A percentile compares a stretch with the other conserved stretches of the same genome.
These are phyloP conservation scores for Drosophila prostipennis DNA, from an alignment of 2,888 invertebrate genomes.

Conservation along the genomic window DNA sequence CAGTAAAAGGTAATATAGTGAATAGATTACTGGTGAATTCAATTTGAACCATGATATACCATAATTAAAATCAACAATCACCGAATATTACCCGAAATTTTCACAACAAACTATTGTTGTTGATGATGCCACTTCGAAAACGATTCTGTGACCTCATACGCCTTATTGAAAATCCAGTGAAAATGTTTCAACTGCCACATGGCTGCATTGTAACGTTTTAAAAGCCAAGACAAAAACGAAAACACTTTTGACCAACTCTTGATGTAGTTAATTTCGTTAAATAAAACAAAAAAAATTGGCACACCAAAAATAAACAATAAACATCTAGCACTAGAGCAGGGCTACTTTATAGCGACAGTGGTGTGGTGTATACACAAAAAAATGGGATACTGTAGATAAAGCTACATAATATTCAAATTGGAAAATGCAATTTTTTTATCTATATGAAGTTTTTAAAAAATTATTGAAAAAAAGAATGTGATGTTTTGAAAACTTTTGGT, in stretches of 20 bases:
- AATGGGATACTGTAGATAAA: neutral
- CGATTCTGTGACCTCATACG: slow-evolving; percentile 65
- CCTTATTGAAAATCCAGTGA: slow-evolving; percentile 41
- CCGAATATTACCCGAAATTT: neutral
- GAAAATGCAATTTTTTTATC: too few species aligned
- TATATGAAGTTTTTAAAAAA: too few species aligned
- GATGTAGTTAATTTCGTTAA: slow-evolving; percentile 72
- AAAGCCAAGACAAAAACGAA: slow-evolving; percentile 10
- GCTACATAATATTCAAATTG: too few species aligned
- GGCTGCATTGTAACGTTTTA: slow-evolving; percentile 15
- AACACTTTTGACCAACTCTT: slow-evolving; percentile 70
- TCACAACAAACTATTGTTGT: slow-evolving; percentile 38
- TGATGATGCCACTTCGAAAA: slow-evolving; percentile 53
- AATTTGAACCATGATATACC: neutral
- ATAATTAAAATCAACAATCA: neutral
- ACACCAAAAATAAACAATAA: slow-evolving; percentile 74
- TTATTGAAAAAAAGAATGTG: too few species aligned
- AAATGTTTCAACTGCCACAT: slow-evolving; percentile 58
- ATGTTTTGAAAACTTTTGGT: too few species aligned
- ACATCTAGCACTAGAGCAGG: slow-evolving; percentile 44
- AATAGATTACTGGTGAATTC: too few species aligned
- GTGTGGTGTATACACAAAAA: slow-evolving; percentile 2
- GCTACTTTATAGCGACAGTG: slow-evolving; percentile 41
- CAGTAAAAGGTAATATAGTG: slow-evolving; percentile 14
- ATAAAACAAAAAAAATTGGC: slow-evolving; percentile 65